These are phyloP conservation scores for Lypha dubia DNA, from an alignment of 2,888 invertebrate species.

Conservation along the genomic window DNA sequence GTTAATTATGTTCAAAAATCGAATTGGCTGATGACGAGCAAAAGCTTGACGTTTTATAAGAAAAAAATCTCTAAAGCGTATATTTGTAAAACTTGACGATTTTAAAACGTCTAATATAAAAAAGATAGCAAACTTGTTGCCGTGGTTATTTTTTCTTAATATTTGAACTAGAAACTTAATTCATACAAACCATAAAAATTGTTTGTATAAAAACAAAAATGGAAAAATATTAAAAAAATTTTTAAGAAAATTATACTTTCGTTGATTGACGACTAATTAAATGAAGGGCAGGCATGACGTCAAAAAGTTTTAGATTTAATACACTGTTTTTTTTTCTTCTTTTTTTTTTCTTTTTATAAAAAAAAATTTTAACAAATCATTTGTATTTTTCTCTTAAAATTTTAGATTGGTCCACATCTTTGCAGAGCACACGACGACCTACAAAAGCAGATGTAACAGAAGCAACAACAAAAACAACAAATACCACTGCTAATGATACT, in stretches of 20 bases:
- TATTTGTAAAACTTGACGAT: too few relatives aligned
- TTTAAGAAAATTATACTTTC: constrained; percentile 29
- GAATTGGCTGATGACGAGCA: too few relatives aligned
- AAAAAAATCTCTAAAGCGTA: too few relatives aligned
- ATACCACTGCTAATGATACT: constrained; percentile 43
- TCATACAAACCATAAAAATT: too few relatives aligned
- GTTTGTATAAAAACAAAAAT: too few relatives aligned
- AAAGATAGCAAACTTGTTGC: too few relatives aligned
- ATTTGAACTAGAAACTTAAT: too few relatives aligned
- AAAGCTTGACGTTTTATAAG: too few relatives aligned
- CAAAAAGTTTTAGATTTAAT: constrained; percentile 4
- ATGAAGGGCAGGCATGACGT: constrained; percentile 41
- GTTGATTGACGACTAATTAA: constrained; percentile 26
- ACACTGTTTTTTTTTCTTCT: not conserved
- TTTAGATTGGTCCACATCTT: constrained; percentile 73
- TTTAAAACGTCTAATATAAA: too few relatives aligned
- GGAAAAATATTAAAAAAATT: too few relatives aligned
- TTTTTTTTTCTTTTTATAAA: not conserved
- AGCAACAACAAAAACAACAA: constrained; percentile 38
- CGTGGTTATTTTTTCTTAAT: too few relatives aligned
- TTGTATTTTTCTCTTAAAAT: constrained; percentile 27
- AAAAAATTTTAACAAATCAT: not conserved
- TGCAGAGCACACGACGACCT: constrained; percentile 61
- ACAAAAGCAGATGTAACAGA: constrained; percentile 50
- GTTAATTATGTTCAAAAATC: too few relatives aligned